Evolutionary conservation across 2,888 invertebrate genomes (phyloP).

Genomic region (Temnothorax rugatulus): DNA sequence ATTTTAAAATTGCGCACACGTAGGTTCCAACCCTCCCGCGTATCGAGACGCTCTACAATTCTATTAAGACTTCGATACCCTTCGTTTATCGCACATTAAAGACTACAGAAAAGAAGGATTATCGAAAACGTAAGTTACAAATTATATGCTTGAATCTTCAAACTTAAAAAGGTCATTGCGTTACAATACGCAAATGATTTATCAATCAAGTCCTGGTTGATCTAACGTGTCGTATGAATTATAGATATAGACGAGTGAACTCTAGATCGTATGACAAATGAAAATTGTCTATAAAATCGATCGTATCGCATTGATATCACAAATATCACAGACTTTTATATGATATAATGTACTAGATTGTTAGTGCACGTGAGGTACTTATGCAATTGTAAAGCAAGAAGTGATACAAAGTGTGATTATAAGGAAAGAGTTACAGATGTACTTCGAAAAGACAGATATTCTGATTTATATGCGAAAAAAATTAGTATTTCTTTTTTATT

Average conservation of each 20-base stretch:
- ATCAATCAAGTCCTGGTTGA: slow-evolving; percentile 1
- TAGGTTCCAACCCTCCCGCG: slow-evolving; percentile 45
- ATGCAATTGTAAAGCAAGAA: background rate
- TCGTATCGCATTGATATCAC: background rate
- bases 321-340: slow-evolving; percentile 5
- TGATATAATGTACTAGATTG: slow-evolving; percentile 16
- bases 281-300: no score
- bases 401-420: background rate
- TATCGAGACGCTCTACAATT: slow-evolving; percentile 58
- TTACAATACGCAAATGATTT: slow-evolving; percentile 8
- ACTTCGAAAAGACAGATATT: slow-evolving; percentile 12
- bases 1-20: slow-evolving; percentile 57
- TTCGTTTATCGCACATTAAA: slow-evolving; percentile 51
- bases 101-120: slow-evolving; percentile 45
- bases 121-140: slow-evolving; percentile 53
- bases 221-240: background rate
- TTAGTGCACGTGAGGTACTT: background rate
- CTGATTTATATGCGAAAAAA: background rate
- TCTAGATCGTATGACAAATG: background rate
- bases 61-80: slow-evolving; percentile 37
- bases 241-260: background rate
- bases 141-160: slow-evolving; percentile 7
- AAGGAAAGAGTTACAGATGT: background rate
- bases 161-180: background rate
- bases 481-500: no score